phyloP scores from a whole-genome alignment of 2,888 invertebrate genomes.

The Troglohyphantes excavatus region DNA sequence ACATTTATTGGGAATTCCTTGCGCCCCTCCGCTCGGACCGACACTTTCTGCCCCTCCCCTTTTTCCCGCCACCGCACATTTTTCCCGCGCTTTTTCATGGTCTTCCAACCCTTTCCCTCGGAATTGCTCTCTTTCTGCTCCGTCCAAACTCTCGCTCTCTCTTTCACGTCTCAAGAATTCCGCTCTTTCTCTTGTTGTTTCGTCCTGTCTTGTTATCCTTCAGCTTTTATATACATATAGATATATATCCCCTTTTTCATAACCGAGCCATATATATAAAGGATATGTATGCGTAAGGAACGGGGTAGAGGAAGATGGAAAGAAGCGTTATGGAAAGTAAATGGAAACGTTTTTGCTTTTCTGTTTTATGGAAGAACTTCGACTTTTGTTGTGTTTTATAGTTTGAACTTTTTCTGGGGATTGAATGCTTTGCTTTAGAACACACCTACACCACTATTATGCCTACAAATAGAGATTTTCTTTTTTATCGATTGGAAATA shows the following conservation, averaged over 20 bases:
- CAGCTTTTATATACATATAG: conserved; percentile 18
- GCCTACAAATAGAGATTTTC: no score
- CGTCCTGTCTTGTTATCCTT: conserved; percentile 58
- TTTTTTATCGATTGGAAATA: no score
- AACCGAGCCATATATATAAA: background rate
- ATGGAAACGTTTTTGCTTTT: conserved; percentile 34
- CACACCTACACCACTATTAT: no score
- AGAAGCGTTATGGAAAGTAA: conserved; percentile 52
- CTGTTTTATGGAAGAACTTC: background rate
- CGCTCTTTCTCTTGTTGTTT: conserved; percentile 50
- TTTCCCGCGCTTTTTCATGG: conserved; percentile 28
- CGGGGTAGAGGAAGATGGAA: background rate
- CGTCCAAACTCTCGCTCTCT: conserved; percentile 12
- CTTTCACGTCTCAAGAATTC: conserved; percentile 31
- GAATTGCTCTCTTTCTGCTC: conserved; percentile 35
- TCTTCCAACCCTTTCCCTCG: conserved; percentile 38
- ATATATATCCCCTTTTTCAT: conserved; percentile 22
- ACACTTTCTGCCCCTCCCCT: conserved; percentile 31
- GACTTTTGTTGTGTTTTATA: background rate
- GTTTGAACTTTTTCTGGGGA: conserved; percentile 14
- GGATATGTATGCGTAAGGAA: background rate
- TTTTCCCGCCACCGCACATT: background rate
- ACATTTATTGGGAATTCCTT: conserved; percentile 71
- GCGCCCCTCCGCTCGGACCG: conserved; percentile 44
- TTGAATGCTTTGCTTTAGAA: background rate